Evolutionary conservation across 2,888 invertebrate genomes (phyloP).

Genomic region (Pharmacophagus antenor): DNA sequence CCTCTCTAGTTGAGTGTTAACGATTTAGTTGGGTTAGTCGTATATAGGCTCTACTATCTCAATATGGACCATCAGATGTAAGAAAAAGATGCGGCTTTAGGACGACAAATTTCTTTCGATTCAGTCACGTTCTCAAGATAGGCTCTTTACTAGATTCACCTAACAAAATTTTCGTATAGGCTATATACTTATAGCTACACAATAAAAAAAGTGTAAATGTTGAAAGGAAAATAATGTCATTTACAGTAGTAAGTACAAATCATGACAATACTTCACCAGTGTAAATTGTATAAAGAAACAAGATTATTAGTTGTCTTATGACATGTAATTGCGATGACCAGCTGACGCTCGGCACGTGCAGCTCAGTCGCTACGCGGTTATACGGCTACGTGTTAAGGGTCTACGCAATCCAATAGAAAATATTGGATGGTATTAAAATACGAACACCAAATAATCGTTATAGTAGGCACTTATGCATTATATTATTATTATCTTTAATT

Average conservation of each 20-base stretch:
- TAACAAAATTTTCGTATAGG: slow-evolving; percentile 40
- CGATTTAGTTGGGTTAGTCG: slow-evolving; percentile 68
- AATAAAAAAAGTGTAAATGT: too few relatives aligned
- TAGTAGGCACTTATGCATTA: too few relatives aligned
- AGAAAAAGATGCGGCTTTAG: slow-evolving; percentile 72
- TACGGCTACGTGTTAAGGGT: slow-evolving; percentile 39
- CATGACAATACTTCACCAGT: slow-evolving; percentile 31
- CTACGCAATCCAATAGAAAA: slow-evolving; percentile 35
- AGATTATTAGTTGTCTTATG: slow-evolving; percentile 59
- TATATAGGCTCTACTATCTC: slow-evolving; percentile 71
- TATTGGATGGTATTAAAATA: slow-evolving; percentile 12
- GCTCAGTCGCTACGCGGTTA: slow-evolving; percentile 44
- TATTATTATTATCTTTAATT: too few relatives aligned
- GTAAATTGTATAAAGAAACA: slow-evolving; percentile 44
- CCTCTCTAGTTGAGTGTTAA: slow-evolving; percentile 66
- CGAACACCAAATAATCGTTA: neutral
- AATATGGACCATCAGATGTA: slow-evolving; percentile 71
- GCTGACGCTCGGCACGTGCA: slow-evolving; percentile 56
- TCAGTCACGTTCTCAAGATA: slow-evolving; percentile 74
- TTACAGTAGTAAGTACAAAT: slow-evolving; percentile 12
- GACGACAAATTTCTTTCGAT: slow-evolving; percentile 75
- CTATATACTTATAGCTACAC: too few relatives aligned
- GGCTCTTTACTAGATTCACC: slow-evolving; percentile 71
- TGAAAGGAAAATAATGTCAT: too few relatives aligned
- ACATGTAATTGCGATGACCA: slow-evolving; percentile 63